phyloP scores from a whole-genome alignment of 1,140 invertebrate genomes.

The Caerostris darwini region DNA sequence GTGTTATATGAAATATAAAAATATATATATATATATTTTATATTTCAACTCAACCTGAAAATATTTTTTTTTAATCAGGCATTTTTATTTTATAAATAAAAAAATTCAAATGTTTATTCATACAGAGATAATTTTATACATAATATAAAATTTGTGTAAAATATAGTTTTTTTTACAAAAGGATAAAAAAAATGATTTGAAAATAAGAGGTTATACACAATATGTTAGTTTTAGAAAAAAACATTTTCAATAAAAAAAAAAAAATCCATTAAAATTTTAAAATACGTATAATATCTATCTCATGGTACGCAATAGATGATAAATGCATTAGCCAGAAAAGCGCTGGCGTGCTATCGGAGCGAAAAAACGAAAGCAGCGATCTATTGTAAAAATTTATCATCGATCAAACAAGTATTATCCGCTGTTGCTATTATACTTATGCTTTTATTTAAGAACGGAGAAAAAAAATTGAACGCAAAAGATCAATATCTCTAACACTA shows the following conservation, averaged over 20 bases:
- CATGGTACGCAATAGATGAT: neutral
- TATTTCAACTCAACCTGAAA: too few species aligned
- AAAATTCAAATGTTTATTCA: too few species aligned
- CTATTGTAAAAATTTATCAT: conserved; percentile 26
- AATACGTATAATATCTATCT: neutral
- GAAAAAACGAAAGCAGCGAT: neutral
- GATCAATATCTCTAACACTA: conserved; percentile 66
- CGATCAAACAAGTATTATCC: conserved; percentile 28
- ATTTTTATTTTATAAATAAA: too few species aligned
- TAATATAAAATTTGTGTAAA: too few species aligned
- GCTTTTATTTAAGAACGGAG: conserved; percentile 17
- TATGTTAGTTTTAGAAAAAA: too few species aligned
- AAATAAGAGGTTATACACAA: too few species aligned
- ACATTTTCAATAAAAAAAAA: neutral
- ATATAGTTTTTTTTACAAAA: too few species aligned
- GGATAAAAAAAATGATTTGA: too few species aligned
- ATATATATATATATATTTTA: too few species aligned
- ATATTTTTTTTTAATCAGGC: too few species aligned
- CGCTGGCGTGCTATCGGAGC: neutral
- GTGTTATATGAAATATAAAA: too few species aligned
- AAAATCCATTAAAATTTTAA: neutral
- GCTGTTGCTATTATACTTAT: conserved; percentile 58
- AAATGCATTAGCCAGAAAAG: neutral
- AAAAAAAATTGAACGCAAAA: conserved; percentile 28
- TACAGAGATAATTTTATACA: too few species aligned